Conservation (phyloP, 2,113 vertebrate species). For the Toxostoma redivivum region DNA sequence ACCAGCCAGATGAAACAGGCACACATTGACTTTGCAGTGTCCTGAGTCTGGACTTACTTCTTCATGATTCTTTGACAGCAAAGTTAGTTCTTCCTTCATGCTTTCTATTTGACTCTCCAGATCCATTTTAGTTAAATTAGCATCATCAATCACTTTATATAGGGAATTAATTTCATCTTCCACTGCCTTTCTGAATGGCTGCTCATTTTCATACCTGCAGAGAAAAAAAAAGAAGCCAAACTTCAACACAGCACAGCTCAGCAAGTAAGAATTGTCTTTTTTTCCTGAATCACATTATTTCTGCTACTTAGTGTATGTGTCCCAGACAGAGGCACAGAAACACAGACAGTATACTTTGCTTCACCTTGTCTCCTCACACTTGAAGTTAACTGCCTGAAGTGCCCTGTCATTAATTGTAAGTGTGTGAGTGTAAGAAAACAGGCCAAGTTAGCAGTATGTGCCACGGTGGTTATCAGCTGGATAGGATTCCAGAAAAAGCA, state of each 20-base stretch:
- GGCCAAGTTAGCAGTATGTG: background rate
- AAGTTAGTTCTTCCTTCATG: conserved; percentile 83
- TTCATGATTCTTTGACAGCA: conserved; percentile 83
- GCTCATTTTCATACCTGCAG: conserved; percentile 88
- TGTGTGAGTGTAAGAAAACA: background rate
- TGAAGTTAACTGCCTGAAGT: background rate
- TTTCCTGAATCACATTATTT: background rate
- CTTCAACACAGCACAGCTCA: background rate
- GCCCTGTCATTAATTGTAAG: background rate
- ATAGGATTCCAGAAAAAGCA: background rate
- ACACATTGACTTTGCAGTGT: background rate
- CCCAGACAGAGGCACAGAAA: background rate
- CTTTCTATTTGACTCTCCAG: conserved; percentile 87
- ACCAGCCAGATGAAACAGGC: background rate
- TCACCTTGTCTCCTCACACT: background rate
- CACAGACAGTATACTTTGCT: background rate
- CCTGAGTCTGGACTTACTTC: conserved; percentile 72
- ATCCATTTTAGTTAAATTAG: conserved; percentile 83
- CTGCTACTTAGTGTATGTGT: background rate
- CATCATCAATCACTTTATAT: conserved; percentile 91
- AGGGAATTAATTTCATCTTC: conserved; percentile 92
- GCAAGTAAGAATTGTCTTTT: background rate
- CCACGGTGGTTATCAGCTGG: background rate
- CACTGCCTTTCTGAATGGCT: conserved; percentile 85
- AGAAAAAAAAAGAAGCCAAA: background rate